Base-by-base conservation (phyloP, 2,113 vertebrate genomes). In the Aepyceros melampus region DNA sequence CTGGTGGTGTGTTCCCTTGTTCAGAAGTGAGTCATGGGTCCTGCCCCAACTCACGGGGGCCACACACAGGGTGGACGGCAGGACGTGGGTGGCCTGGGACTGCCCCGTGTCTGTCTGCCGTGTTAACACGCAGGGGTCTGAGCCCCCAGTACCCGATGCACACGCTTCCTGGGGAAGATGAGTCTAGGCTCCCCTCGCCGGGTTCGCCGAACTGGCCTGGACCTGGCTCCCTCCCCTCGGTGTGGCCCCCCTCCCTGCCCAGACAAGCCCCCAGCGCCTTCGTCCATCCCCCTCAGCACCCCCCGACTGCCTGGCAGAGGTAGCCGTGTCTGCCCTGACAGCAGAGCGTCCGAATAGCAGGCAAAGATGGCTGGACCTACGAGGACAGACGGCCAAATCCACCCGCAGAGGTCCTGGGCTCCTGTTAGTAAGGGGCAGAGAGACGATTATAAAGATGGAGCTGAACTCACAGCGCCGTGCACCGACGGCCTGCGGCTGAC, bases 371-470 rank as follows among this genome's bases (percentile, higher is more conserved):
- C 7, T 1, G 7, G 71, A 27, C 71, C 71, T 43, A 45, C 4
- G 3, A 53, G 86, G 67, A 90, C 49, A 45, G 31, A 43, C 0
- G 31, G 56, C n/a, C 85, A 17, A 1, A 3, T 0, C 79, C n/a
- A 13, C 55, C 17, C 0, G 0, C 0, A 2, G 71, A 21, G 10
- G 31, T 12, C 53, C 84, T 0, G 21, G 33, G 4, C n/a, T 4
- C 47, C 55, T 4, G 23, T 40, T 2, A 19, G 78, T 2, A 5
- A 9, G 0, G 7, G 40, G 19, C 25, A 23, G 19, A 21, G 64
- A 21, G 19, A 23, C 11, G 4, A 1, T 0, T 0, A 0, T 0
- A 1, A 36, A 31, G 36, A 9, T 0, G 2, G 4, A 13, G 21
- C 14, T 6, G 89, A 56, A 1, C 36, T 3, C 64, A 5, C 7